phyloP scores from a whole-genome alignment of 2,888 invertebrate genomes.

The Cataglyphis albicans region DNA sequence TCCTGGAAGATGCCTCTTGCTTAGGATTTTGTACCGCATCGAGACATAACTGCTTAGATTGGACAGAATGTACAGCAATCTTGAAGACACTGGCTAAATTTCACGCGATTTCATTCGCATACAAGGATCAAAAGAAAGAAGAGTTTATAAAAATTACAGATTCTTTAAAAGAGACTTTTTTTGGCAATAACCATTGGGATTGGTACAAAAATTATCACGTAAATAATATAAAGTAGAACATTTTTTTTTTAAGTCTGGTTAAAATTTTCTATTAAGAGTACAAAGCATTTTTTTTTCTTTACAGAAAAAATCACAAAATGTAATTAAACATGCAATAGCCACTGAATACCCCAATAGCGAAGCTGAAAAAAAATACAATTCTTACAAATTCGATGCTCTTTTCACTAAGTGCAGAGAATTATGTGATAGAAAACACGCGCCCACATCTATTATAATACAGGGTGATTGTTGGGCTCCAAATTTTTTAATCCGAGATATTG shows the following conservation, averaged over 20 bases:
- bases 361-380: constrained; percentile 88
- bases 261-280: not conserved
- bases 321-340: constrained; percentile 89
- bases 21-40: constrained; percentile 81
- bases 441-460: constrained; percentile 88
- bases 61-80: constrained; percentile 81
- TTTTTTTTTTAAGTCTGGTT: not conserved
- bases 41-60: constrained; percentile 80
- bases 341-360: constrained; percentile 88
- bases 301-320: constrained; percentile 68
- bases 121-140: constrained; percentile 84
- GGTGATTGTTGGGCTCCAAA: constrained; percentile 93
- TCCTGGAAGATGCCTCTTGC: constrained; percentile 84
- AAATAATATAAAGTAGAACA: constrained; percentile 54
- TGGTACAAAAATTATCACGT: constrained; percentile 83
- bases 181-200: constrained; percentile 72
- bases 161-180: constrained; percentile 81
- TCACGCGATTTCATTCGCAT: constrained; percentile 86
- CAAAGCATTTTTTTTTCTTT: constrained; percentile 14
- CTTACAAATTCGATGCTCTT: constrained; percentile 87
- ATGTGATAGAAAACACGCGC: constrained; percentile 83
- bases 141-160: constrained; percentile 80
- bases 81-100: constrained; percentile 85
- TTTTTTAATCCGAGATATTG: constrained; percentile 87
- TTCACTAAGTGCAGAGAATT: constrained; percentile 87